phyloP scores from a whole-genome alignment of 2,797 vertebrate genomes.

The Heliangelus exortis region DNA sequence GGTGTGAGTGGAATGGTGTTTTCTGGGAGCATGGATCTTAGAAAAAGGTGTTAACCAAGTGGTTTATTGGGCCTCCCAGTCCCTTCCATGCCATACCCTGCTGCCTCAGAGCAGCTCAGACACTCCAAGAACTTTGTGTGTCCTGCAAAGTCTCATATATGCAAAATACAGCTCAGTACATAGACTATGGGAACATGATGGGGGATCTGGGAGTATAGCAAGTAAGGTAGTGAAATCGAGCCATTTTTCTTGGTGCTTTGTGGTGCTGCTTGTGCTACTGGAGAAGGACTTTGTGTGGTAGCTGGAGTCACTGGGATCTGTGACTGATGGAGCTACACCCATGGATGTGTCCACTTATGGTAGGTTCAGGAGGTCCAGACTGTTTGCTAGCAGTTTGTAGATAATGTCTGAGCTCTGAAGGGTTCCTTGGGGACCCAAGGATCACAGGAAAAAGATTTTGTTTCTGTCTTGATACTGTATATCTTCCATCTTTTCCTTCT shows the following conservation, averaged over 20 bases:
- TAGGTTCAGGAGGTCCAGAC: background rate
- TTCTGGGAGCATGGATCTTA: background rate
- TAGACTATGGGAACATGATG: fast-evolving
- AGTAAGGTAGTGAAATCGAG: background rate
- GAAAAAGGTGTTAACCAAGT: background rate
- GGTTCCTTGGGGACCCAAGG: background rate
- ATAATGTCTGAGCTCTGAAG: background rate
- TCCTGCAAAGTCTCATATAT: background rate
- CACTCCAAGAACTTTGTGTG: background rate
- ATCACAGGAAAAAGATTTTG: constrained; percentile 1
- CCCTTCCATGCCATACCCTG: fast-evolving
- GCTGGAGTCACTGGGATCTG: background rate
- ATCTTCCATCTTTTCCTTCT: constrained; percentile 37
- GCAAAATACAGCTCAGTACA: fast-evolving
- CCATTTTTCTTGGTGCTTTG: background rate
- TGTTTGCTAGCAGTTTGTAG: background rate
- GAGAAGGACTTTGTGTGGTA: background rate
- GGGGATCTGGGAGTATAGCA: background rate
- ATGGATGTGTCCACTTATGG: background rate
- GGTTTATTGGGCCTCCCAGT: background rate
- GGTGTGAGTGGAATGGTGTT: background rate
- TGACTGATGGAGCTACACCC: background rate
- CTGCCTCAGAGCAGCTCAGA: background rate
- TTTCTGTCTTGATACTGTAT: background rate
- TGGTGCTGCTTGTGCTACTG: background rate